These are phyloP conservation scores for Nematopogon swammerdamellus DNA, from an alignment of 2,888 invertebrate genomes.

Conservation along the genomic window DNA sequence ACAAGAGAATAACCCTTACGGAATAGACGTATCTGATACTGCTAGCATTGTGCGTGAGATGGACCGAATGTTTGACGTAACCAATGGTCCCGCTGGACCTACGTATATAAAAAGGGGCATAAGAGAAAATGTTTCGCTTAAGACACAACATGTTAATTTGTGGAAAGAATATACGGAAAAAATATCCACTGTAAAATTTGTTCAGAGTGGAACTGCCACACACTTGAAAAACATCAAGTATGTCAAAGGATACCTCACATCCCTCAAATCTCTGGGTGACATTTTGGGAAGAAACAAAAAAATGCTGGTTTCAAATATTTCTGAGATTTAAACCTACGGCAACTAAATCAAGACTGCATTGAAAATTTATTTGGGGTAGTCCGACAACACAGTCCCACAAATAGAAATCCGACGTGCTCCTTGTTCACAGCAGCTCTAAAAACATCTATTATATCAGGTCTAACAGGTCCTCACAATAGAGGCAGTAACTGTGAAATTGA, in stretches of 20 bases:
- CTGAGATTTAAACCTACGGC: no score
- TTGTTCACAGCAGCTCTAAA: no score
- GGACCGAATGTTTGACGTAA: slow-evolving; percentile 8
- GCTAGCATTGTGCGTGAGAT: slow-evolving; percentile 7
- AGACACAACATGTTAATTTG: slow-evolving; percentile 5
- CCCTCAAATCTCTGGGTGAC: no score
- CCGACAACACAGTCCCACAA: background rate
- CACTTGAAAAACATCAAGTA: no score
- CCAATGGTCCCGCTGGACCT: slow-evolving; percentile 9
- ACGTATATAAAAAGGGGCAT: slow-evolving; percentile 9
- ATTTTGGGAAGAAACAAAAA: no score
- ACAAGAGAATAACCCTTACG: slow-evolving; percentile 3
- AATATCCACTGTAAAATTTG: slow-evolving; percentile 4
- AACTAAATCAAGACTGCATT: no score
- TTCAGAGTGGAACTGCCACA: slow-evolving; percentile 2
- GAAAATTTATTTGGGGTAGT: background rate
- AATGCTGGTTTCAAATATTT: no score
- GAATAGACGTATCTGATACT: slow-evolving; percentile 6
- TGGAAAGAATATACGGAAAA: slow-evolving; percentile 7
- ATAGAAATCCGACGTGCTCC: background rate
- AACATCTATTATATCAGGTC: no score
- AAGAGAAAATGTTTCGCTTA: slow-evolving; percentile 10
- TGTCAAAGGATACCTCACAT: no score
- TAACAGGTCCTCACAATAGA: no score
- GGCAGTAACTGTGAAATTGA: no score